These are phyloP conservation scores for Dendronephthya gigantea DNA, from an alignment of 64 coral and sea anemone species.

Conservation along the genomic window DNA sequence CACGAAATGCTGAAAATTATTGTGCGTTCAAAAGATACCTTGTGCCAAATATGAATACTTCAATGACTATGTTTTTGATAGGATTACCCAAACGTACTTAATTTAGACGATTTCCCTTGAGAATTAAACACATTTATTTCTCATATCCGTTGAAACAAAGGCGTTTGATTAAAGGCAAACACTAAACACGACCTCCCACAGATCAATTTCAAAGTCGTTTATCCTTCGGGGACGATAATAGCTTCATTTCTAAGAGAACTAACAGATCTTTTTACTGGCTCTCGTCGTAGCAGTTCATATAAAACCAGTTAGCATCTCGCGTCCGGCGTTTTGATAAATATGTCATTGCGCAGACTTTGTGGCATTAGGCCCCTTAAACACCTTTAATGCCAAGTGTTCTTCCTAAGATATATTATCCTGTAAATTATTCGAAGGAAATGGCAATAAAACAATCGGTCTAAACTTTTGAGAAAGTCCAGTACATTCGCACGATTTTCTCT, in stretches of 20 bases:
- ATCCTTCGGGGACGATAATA: not conserved
- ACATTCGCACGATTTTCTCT: too few relatives aligned
- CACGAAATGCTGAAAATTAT: not conserved
- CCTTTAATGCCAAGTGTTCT: not conserved
- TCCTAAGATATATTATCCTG: not conserved
- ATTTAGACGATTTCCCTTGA: not conserved
- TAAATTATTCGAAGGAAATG: not conserved
- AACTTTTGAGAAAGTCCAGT: too few relatives aligned
- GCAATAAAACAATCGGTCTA: too few relatives aligned
- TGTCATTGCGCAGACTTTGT: not conserved
- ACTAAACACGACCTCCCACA: not conserved
- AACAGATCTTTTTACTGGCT: not conserved
- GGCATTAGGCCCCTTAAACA: not conserved
- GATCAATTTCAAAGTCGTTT: not conserved
- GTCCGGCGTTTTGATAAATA: not conserved
- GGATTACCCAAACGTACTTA: not conserved
- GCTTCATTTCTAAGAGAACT: not conserved
- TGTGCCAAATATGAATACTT: not conserved
- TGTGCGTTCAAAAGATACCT: not conserved
- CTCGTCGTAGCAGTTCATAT: not conserved
- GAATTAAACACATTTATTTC: not conserved
- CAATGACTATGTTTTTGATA: not conserved
- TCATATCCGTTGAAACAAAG: not conserved
- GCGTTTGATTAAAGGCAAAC: not conserved
- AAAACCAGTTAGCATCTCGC: not conserved